These are phyloP conservation scores for Bubo scandiacus DNA, from an alignment of 2,113 vertebrate genomes.

Conservation along the genomic window DNA sequence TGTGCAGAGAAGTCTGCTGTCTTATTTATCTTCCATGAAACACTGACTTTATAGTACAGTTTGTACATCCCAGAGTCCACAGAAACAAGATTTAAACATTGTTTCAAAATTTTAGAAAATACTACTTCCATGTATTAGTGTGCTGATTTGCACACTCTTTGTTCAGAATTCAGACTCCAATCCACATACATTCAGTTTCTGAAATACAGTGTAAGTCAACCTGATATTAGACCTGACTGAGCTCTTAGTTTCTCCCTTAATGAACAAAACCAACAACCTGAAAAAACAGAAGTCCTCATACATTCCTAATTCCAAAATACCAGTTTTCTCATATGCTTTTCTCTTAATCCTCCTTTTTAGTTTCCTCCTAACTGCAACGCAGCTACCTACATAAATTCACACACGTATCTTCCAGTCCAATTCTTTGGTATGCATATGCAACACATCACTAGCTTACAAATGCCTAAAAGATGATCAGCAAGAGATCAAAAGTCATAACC, in stretches of 20 bases:
- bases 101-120: neutral
- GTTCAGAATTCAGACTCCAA: neutral
- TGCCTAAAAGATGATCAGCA: neutral
- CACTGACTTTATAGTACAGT: neutral
- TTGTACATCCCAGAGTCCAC: neutral
- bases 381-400: neutral
- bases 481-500: neutral
- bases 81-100: neutral
- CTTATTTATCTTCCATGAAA: neutral
- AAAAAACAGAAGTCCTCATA: neutral
- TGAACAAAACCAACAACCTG: neutral
- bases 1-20: neutral
- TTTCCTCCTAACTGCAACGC: neutral
- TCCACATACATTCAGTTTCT: neutral
- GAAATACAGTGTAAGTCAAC: neutral
- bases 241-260: neutral
- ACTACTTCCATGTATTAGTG: neutral
- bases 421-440: neutral
- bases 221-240: neutral
- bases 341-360: neutral
- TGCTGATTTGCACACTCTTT: neutral
- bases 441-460: neutral
- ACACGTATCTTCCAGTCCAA: neutral
- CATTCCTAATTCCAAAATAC: neutral
- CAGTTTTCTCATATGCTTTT: neutral